Evolutionary conservation across 2,797 vertebrate species (phyloP), one percentile per base, ranked within the genome.

Genomic region (Acrossocheilus wenchowensis): DNA sequence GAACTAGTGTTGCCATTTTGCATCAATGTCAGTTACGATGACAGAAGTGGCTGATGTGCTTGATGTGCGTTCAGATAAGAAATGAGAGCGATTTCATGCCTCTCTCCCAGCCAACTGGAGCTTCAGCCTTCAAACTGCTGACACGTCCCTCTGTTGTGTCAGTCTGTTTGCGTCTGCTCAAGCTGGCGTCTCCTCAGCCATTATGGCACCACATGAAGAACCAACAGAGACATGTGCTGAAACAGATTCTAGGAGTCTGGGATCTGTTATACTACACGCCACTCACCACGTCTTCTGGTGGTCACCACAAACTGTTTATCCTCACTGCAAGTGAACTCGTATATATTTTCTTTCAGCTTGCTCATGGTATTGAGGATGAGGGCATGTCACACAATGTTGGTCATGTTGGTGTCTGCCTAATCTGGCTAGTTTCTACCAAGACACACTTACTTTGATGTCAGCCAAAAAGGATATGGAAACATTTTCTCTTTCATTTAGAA

Each of bases 181-280:
- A 60, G 71, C 72, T 85, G 79, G 43, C 68, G 6, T 88, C 83
- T 68, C 19, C 69, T 68, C 77, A 39, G 52, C 69, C 54, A 81
- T 81, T 36, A 86, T 86, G 78, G 84, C 68, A 86, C 52, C 30
- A 73, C 68, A 66, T 74, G 68, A 74, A 52, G 84, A 62, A 73
- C 78, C 78, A 81, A 71, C 92, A 57, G 87, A 82, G 11, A 81
- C 83, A 43, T 9, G 57, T 48, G 75, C 68, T 81, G 14, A 81
- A 81, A 64, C 84, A 81, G 84, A 86, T 73, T 86, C 69, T 73
- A 48, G 60, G 52, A 86, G 78, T 85, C 84, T 80, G 77, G 45
- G 62, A 71, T 85, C 26, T 71, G 50, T 79, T 34, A 43, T 78
- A 36, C n/a, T 54, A 78, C 15, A 85, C 9, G 64, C 74, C 62